Evolutionary conservation across 2,113 vertebrate genomes (phyloP).

Genomic region (Petrocephalus microphthalmus): DNA sequence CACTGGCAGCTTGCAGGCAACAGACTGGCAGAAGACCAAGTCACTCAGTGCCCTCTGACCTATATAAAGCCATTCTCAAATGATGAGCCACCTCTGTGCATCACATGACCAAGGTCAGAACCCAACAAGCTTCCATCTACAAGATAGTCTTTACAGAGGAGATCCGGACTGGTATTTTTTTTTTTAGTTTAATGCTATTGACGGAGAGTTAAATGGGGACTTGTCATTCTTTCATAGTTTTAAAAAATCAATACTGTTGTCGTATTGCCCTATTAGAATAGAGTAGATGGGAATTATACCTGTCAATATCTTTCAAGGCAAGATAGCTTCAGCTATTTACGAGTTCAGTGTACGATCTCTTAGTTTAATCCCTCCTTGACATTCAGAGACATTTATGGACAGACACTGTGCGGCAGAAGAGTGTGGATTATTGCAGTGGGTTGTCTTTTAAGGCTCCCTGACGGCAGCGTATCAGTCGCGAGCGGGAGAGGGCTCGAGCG

Average conservation of each 20-base stretch:
- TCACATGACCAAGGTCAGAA: background rate
- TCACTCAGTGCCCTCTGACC: background rate
- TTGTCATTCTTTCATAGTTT: background rate
- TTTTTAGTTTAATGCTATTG: background rate
- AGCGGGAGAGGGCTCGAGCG: background rate
- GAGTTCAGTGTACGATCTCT: background rate
- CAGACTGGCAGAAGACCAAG: background rate
- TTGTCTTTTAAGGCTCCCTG: conserved; percentile 10
- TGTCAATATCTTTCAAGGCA: background rate
- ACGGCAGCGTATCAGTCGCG: background rate
- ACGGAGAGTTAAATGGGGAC: background rate
- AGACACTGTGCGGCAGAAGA: background rate
- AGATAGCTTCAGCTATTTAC: background rate
- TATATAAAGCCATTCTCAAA: background rate
- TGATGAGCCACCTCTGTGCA: background rate
- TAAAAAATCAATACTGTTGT: background rate
- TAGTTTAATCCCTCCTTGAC: background rate
- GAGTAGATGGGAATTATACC: background rate
- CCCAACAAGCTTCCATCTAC: background rate
- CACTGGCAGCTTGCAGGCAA: background rate
- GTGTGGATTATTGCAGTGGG: background rate
- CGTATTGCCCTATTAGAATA: background rate
- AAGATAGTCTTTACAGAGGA: background rate
- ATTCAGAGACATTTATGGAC: background rate
- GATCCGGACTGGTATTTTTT: background rate